A percentile compares a stretch with the other conserved stretches of the same genome.
These are phyloP conservation scores for Sandelia bainsii DNA, from an alignment of 2,797 vertebrate genomes.

Conservation along the genomic window DNA sequence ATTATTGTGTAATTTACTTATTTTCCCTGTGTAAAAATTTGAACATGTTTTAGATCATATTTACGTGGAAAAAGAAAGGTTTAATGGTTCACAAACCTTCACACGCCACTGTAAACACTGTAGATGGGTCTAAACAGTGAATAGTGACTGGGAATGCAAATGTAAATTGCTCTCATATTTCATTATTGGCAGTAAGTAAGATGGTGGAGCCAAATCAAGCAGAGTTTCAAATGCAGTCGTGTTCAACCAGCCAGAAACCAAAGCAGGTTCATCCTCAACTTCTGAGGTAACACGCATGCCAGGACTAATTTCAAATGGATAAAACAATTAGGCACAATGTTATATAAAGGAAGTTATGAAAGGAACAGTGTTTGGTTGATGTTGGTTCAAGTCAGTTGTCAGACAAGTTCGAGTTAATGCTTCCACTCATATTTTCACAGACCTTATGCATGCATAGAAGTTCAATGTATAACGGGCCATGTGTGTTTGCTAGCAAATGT, in stretches of 20 bases:
- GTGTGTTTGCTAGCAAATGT: not conserved
- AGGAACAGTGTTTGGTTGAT: not conserved
- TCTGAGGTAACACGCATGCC: conserved; percentile 1
- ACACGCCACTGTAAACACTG: no score
- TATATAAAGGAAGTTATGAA: no score
- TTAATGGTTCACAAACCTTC: no score
- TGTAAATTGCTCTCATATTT: conserved; percentile 2
- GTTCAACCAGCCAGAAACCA: conserved; percentile 12
- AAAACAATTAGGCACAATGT: not conserved
- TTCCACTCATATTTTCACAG: not conserved
- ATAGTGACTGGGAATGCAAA: not conserved
- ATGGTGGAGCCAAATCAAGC: conserved; percentile 16
- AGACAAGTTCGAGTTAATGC: not conserved
- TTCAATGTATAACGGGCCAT: no score
- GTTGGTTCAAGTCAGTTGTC: not conserved
- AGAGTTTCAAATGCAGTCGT: not conserved
- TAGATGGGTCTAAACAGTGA: not conserved
- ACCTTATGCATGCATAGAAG: not conserved
- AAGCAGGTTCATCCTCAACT: conserved; percentile 13
- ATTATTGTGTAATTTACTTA: no score
- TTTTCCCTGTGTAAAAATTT: no score
- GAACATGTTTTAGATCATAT: no score
- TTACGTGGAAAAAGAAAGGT: no score
- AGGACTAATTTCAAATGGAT: not conserved
- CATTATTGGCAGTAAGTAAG: conserved; percentile 3